phyloP scores from a whole-genome alignment of 2,113 vertebrate genomes.

The Desmodus rotundus region DNA sequence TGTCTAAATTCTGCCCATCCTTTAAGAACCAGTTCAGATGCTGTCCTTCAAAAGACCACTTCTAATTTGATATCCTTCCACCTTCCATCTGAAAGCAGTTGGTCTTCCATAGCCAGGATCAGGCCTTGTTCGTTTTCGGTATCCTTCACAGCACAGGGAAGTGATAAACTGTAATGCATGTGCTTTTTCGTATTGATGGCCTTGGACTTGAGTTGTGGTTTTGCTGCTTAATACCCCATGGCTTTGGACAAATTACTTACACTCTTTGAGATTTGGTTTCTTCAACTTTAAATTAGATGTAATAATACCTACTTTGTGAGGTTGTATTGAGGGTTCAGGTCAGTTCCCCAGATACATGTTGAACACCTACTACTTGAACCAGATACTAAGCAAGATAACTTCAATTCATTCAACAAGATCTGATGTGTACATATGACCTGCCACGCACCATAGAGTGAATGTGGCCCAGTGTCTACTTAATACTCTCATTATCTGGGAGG shows the following conservation, averaged over 20 bases:
- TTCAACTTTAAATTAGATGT: constrained; percentile 33
- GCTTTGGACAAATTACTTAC: constrained; percentile 11
- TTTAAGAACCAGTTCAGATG: constrained; percentile 43
- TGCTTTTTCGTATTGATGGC: constrained; percentile 25
- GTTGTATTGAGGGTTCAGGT: not conserved
- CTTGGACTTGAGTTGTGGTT: not conserved
- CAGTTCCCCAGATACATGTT: not conserved
- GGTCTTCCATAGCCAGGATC: not conserved
- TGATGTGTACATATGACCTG: not conserved
- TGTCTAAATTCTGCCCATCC: constrained; percentile 35
- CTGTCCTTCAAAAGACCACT: constrained; percentile 33
- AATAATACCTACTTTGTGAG: not conserved
- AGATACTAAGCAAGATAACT: constrained; percentile 21
- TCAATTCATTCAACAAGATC: not conserved
- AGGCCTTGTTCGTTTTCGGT: constrained; percentile 19
- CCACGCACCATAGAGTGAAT: not conserved
- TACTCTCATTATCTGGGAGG: not conserved
- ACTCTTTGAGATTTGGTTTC: constrained; percentile 20
- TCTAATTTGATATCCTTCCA: constrained; percentile 26
- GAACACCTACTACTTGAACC: not conserved
- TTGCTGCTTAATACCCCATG: constrained; percentile 32
- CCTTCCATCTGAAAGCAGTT: constrained; percentile 17
- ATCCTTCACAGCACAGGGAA: not conserved
- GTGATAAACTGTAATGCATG: not conserved
- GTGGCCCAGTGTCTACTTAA: not conserved